Percentiles rank a stretch among this genome's conserved stretches.
These are phyloP conservation scores for Chaitophorus viminalis DNA, from an alignment of 2,888 invertebrate genomes.

Conservation along the genomic window DNA sequence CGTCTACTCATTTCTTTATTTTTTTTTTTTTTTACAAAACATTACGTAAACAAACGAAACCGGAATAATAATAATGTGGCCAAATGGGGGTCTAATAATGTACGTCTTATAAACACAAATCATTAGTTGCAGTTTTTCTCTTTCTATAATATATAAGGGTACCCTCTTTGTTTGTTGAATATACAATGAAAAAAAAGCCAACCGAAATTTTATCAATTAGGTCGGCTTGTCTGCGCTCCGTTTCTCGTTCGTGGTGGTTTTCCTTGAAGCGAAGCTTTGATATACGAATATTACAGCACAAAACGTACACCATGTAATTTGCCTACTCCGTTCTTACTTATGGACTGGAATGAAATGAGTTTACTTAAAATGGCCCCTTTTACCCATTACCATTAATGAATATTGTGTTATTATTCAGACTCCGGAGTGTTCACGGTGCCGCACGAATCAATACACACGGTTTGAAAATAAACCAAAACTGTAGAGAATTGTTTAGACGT, in stretches of 20 bases:
- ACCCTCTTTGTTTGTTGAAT: neutral
- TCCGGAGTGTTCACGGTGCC: neutral
- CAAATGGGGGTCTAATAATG: neutral
- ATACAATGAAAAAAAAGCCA: neutral
- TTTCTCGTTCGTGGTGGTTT: neutral
- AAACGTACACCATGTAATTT: neutral
- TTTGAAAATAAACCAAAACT: neutral
- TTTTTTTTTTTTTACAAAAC: neutral
- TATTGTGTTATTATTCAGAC: constrained; percentile 1
- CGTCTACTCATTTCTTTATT: neutral
- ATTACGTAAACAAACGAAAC: neutral
- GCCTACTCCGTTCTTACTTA: neutral
- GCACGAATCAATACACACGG: neutral
- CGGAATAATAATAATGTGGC: neutral
- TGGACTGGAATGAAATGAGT: neutral
- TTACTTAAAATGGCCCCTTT: constrained; percentile 2
- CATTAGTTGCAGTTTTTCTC: neutral
- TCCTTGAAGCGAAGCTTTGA: constrained; percentile 5
- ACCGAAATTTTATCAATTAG: constrained; percentile 9
- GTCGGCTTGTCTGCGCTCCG: neutral
- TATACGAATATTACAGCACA: neutral
- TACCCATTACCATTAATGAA: constrained; percentile 7
- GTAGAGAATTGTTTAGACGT: neutral
- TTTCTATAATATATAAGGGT: neutral
- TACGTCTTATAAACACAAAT: neutral